Base-by-base conservation (phyloP, 2,113 vertebrate genomes). In the Butastur rufipennis region DNA sequence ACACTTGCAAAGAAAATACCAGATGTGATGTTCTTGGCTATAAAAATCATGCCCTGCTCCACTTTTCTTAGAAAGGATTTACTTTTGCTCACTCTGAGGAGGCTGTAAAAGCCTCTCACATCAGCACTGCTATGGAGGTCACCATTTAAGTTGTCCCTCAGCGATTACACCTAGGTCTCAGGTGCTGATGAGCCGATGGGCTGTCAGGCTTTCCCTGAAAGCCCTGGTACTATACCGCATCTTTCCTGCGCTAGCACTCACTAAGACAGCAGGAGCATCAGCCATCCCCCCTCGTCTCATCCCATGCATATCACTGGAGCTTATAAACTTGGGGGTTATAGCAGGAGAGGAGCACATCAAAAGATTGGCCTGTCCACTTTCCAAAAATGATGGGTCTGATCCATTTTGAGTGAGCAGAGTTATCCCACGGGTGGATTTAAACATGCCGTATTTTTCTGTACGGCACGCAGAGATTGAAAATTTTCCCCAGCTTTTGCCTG, bases 401-500 rank as follows among this genome's bases (percentile, higher is more conserved):
- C 42, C 55, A 59, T n/a, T 61, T 45, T 32, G 52, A 90, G 48
- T 7, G 34, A 91, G 48, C 59, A 5, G 25, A 90, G 73, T 26
- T 50, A 34, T 73, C 58, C 81, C 62, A 16, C 7, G 27, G 48
- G 9, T 26, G 19, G 56, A 34, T 81, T 84, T 91, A 91, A 97
- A 81, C 61, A 42, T 11, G 38, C 42, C 43, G n/a, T 36, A 48
- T 47, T 95, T 93, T 83, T 66, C 94, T 65, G 62, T 48, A 72
- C 73, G 87, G 66, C 3, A 1, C 18, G 4, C 5, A 93, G 74
- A 94, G 88, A 93, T 43, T 86, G 88, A 81, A 83, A 42, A 95
- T 97, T 93, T 79, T 90, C 77, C 45, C 25, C 15, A 23, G 34
- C 2, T 93, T 96, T 95, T 83, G 79, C 88, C 86, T 96, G 84